Evolutionary conservation across 1,140 invertebrate species (phyloP).

Genomic region (Choristoneura fumiferana): DNA sequence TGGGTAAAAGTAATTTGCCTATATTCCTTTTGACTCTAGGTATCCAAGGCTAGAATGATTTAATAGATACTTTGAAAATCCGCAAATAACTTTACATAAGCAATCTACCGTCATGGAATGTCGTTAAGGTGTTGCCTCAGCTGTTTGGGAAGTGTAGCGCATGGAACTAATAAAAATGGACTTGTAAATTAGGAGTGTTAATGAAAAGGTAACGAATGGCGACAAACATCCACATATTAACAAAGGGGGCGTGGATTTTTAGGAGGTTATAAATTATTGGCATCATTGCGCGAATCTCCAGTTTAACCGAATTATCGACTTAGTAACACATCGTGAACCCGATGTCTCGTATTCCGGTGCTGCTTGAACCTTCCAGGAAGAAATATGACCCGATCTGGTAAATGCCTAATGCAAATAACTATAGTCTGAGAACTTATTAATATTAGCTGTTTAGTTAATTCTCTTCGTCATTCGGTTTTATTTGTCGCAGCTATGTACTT

Average conservation of each 20-base stretch:
- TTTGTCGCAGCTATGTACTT: too few species aligned
- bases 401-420: neutral
- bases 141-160: neutral
- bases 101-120: neutral
- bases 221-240: constrained; percentile 5
- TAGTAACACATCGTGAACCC: neutral
- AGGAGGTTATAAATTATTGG: constrained; percentile 23
- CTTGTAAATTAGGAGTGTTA: constrained; percentile 33
- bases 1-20: too few species aligned
- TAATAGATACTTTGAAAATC: neutral
- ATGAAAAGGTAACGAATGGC: constrained; percentile 33
- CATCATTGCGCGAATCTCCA: neutral
- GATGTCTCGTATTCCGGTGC: constrained; percentile 4
- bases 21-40: too few species aligned
- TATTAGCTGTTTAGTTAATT: too few species aligned
- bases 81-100: neutral
- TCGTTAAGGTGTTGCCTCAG: neutral
- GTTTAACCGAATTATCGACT: neutral
- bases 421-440: too few species aligned
- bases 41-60: too few species aligned
- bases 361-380: constrained; percentile 5
- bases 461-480: too few species aligned
- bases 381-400: constrained; percentile 8
- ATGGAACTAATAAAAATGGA: constrained; percentile 16
- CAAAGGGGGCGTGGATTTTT: constrained; percentile 21